These are phyloP conservation scores for Brotula barbata DNA, from an alignment of 2,797 vertebrate genomes.

Conservation along the genomic window DNA sequence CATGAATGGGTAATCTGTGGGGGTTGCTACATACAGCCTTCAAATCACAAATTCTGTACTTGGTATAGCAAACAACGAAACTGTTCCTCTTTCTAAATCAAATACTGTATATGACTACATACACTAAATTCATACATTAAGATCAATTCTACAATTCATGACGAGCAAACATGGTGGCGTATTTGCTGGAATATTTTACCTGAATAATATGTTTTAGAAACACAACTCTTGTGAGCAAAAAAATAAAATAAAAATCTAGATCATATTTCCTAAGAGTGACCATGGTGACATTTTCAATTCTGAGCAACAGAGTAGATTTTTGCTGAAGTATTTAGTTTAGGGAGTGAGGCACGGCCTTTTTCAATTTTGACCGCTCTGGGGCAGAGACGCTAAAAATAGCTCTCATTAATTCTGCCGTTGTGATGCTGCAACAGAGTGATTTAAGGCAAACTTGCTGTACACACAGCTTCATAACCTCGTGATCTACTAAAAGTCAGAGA, in stretches of 20 bases:
- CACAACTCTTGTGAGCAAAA: no score
- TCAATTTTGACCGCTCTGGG: constrained; percentile 75
- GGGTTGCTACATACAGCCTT: no score
- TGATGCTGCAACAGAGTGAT: constrained; percentile 73
- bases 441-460: constrained; percentile 66
- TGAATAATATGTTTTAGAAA: no score
- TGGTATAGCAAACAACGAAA: neutral
- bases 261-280: constrained; percentile 30
- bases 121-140: no score
- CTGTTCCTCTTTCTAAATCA: no score
- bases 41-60: no score
- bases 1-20: constrained; percentile 3
- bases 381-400: constrained; percentile 75
- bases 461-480: constrained; percentile 59
- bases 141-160: constrained; percentile 1
- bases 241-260: constrained; percentile 52
- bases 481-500: constrained; percentile 47
- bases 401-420: constrained; percentile 77
- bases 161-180: constrained; percentile 12
- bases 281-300: constrained; percentile 47
- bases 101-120: neutral
- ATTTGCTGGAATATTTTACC: constrained; percentile 36
- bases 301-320: constrained; percentile 60
- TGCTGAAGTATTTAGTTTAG: constrained; percentile 62
- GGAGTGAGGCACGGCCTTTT: constrained; percentile 65